Evolutionary conservation across 2,113 vertebrate species (phyloP), one percentile per base, ranked within the genome.

Genomic region (Grantiella picta): DNA sequence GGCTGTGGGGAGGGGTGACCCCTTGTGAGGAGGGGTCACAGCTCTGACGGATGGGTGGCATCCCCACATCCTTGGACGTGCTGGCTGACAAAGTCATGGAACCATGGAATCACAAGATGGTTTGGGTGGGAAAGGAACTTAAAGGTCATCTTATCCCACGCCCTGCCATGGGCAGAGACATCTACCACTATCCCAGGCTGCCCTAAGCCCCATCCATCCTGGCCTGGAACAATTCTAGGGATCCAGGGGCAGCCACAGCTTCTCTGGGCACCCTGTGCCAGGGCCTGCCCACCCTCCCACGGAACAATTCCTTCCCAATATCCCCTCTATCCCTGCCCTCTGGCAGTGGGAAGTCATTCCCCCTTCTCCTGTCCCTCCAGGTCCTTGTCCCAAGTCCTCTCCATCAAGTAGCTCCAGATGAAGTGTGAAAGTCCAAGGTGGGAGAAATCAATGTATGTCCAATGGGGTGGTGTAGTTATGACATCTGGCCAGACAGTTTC

Each of bases 151-250:
- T 28, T 8, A 38, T 40, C 9, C 25, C 11, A 40, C 12, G 16
- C 31, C 9, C 17, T 47, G n/a, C n/a, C 10, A 5, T 18, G n/a
- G 47, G 13, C n/a, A 75, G 53, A 20, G 24, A 40, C 69, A 60
- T 13, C 13, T 68, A 0, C 69, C 28, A n/a, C 33, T 10, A 0
- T 1, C 23, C 45, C 45, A 75, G 23, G 28, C 0, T 53, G 69
- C 53, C 60, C 33, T 53, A 3, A 82, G 16, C 13, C 45, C 45
- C 0, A 0, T 25, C 33, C 86, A 53, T 0, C 29, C 54, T 47
- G 53, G 16, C 47, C 61, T 61, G 10, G 61, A 4, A 0, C 70
- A 76, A n/a, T 76, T 0, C 16, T 45, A 68, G 61, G 11, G 38
- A 75, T 59, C 36, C 25, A 31, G 47, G 44, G 15, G 23, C 77